Base-by-base conservation (phyloP, 2,113 vertebrate genomes). In the Forbesichthys agassizii region DNA sequence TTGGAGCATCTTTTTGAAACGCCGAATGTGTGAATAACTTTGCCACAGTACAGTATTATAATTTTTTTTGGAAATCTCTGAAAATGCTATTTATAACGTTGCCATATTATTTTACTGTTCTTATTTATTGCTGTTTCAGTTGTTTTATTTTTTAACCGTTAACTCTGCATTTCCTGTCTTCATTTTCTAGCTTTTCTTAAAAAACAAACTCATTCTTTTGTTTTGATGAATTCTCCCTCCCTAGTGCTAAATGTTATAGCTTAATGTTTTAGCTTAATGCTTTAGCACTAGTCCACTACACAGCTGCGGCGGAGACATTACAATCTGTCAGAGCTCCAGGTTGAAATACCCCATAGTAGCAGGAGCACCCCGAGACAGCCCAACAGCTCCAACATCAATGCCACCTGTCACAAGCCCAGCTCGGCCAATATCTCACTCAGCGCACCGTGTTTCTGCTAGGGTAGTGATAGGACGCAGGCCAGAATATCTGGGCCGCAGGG, bases 401-500 rank as follows among this genome's bases (percentile, higher is more conserved):
- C 67, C 79, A 76, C 27, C 70, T 88, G 83, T 83, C 81, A 85
- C 78, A 69, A 81, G 66, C 66, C 27, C 80, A 83, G 68, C 68
- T 42, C 33, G 61, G 65, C 70, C 68, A 73, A 88, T 84, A 74
- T 74, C 78, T 88, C 82, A 87, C 69, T 74, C 55, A 67, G 10
- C n/a, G 47, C 64, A 49, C 59, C 56, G 33, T 66, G 65, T 72
- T 80, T 71, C 79, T 87, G 84, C 4, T 75, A 66, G 74, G 62
- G 59, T 53, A 54, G 16, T 1, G 74, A 80, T 75, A 76, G 77
- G 85, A 80, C 52, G 42, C 67, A 61, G 57, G 72, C 80, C 79
- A 87, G 72, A 56, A 78, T 80, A 68, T 78, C 75, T 59, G 51
- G 72, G 73, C 68, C 48, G 69, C 68, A 49, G 36, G 36, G 5